These are phyloP conservation scores for Salvelinus fontinalis DNA, from an alignment of 2,113 vertebrate genomes.

Conservation along the genomic window DNA sequence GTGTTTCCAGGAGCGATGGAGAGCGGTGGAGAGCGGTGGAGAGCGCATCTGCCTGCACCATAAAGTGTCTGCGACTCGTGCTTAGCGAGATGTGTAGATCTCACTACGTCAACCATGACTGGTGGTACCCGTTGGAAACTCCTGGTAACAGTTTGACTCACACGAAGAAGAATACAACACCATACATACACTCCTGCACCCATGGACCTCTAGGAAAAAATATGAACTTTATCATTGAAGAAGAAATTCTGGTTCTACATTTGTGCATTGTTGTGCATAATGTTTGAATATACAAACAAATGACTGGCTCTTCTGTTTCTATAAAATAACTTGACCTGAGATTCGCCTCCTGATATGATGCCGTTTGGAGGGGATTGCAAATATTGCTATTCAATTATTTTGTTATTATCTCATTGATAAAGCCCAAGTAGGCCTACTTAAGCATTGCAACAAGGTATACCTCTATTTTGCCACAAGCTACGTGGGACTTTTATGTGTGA, in stretches of 20 bases:
- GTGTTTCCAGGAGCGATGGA: conserved; percentile 68
- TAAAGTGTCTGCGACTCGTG: conserved; percentile 45
- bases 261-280: conserved; percentile 59
- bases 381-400: conserved; percentile 60
- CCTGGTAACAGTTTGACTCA: conserved; percentile 79
- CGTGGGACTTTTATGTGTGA: conserved; percentile 89
- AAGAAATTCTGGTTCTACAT: conserved; percentile 70
- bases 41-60: conserved; percentile 60
- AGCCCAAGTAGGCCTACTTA: conserved; percentile 76
- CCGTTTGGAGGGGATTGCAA: conserved; percentile 69
- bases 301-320: conserved; percentile 72
- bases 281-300: conserved; percentile 69
- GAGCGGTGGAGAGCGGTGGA: conserved; percentile 44
- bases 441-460: conserved; percentile 99
- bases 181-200: conserved; percentile 27
- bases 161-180: background rate
- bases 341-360: conserved; percentile 63
- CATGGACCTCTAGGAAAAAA: conserved; percentile 61
- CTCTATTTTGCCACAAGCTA: conserved; percentile 92
- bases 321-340: conserved; percentile 75
- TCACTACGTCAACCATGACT: conserved; percentile 65
- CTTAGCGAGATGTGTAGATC: conserved; percentile 67
- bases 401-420: conserved; percentile 74
- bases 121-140: conserved; percentile 77
- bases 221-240: conserved; percentile 50